phyloP scores from a whole-genome alignment of 1,140 invertebrate species.

The Cyphomyrmex costatus region DNA sequence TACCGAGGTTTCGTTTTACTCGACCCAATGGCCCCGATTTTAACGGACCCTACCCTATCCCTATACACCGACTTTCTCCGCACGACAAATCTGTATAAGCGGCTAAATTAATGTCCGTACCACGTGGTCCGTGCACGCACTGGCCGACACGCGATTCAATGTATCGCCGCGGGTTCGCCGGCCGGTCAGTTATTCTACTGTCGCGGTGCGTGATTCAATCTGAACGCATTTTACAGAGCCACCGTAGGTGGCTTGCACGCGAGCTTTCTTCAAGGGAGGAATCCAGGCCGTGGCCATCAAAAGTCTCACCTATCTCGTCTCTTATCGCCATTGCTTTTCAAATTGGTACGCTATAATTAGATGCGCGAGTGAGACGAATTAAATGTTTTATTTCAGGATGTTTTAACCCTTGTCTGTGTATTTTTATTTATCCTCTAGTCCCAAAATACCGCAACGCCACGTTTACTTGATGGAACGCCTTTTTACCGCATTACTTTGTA shows the following conservation, averaged over 20 bases:
- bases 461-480: not conserved
- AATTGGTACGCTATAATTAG: not conserved
- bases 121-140: slow-evolving; percentile 75
- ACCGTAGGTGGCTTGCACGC: slow-evolving; percentile 76
- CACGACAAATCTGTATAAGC: slow-evolving; percentile 79
- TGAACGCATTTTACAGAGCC: slow-evolving; percentile 78
- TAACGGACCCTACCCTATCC: slow-evolving; percentile 13
- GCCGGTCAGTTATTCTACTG: slow-evolving; percentile 79
- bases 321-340: not conserved
- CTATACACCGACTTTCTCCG: slow-evolving; percentile 2
- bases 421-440: not conserved
- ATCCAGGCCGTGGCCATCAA: slow-evolving; percentile 48
- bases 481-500: slow-evolving; percentile 5
- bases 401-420: not conserved
- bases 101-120: slow-evolving; percentile 80
- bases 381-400: slow-evolving; percentile 6
- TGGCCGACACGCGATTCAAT: slow-evolving; percentile 46
- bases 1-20: slow-evolving; percentile 57
- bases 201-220: slow-evolving; percentile 79
- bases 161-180: not conserved
- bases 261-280: slow-evolving; percentile 57
- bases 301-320: slow-evolving; percentile 12
- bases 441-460: not conserved
- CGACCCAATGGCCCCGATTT: slow-evolving; percentile 69
- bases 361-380: not conserved